Conservation (phyloP, 2,888 invertebrate genomes). For the Uloborus plumipes region DNA sequence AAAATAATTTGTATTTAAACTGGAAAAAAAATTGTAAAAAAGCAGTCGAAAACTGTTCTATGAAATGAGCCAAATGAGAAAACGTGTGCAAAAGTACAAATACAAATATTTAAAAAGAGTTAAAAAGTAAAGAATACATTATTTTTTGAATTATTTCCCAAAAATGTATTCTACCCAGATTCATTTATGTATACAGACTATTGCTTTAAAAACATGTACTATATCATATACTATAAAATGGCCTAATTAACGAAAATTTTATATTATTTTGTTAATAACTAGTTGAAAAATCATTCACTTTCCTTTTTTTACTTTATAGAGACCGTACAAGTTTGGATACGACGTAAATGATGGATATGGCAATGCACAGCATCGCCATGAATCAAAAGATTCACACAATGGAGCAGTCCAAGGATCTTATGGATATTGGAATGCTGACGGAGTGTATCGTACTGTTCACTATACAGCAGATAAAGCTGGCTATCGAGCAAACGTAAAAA, state of each 20-base stretch:
- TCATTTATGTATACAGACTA: too few relatives aligned
- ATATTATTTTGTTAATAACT: background rate
- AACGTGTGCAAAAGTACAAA: too few relatives aligned
- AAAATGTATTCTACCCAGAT: too few relatives aligned
- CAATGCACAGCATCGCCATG: conserved; percentile 42
- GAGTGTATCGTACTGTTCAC: conserved; percentile 52
- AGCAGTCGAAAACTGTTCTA: too few relatives aligned
- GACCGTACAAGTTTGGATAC: conserved; percentile 53
- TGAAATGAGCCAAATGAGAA: too few relatives aligned
- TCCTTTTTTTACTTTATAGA: conserved; percentile 13
- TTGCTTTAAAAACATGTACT: too few relatives aligned
- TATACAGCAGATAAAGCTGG: conserved; percentile 63
- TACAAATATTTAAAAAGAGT: too few relatives aligned
- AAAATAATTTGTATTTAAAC: too few relatives aligned
- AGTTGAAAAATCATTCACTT: background rate
- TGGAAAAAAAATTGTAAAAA: too few relatives aligned
- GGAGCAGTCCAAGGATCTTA: conserved; percentile 60
- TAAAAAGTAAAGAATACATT: too few relatives aligned
- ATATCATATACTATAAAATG: too few relatives aligned
- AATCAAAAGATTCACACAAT: conserved; percentile 33
- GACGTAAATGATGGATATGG: conserved; percentile 56
- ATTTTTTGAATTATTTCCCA: background rate
- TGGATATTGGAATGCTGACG: conserved; percentile 57
- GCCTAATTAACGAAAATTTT: background rate
- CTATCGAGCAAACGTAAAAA: conserved; percentile 64